These are phyloP conservation scores for Dolichallabes microphthalmus DNA, from an alignment of 2,113 vertebrate species.

Conservation along the genomic window DNA sequence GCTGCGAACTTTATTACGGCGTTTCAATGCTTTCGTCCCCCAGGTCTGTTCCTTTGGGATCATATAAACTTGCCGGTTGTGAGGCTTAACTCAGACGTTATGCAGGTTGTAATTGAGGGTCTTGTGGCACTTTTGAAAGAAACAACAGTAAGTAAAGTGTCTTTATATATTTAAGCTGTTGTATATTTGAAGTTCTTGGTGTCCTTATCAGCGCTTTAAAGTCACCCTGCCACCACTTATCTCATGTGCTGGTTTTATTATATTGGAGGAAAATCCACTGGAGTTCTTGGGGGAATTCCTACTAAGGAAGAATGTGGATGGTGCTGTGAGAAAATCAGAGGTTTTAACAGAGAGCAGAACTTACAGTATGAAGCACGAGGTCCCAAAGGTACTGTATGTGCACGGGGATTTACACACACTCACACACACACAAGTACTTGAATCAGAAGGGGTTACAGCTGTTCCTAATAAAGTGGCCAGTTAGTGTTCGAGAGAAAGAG, in stretches of 20 bases:
- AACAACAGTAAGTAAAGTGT: conserved; percentile 63
- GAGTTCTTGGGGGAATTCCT: conserved; percentile 75
- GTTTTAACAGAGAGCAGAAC: conserved; percentile 28
- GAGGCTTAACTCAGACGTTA: conserved; percentile 54
- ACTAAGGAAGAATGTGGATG: conserved; percentile 57
- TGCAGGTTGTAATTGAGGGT: conserved; percentile 67
- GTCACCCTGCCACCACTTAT: not conserved
- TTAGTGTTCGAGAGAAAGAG: not conserved
- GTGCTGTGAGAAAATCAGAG: conserved; percentile 33
- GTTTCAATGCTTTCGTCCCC: not conserved
- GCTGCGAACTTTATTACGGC: not conserved
- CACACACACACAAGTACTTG: not conserved
- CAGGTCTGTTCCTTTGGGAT: conserved; percentile 78
- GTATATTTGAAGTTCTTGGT: not conserved
- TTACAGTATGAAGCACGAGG: conserved; percentile 2
- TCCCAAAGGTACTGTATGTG: conserved; percentile 59
- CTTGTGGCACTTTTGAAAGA: conserved; percentile 67
- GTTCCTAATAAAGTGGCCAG: not conserved
- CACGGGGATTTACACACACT: no score
- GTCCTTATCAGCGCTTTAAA: not conserved
- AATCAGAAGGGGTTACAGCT: not conserved
- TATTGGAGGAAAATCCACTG: conserved; percentile 70
- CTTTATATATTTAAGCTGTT: not conserved
- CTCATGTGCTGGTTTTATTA: not conserved
- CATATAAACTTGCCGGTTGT: conserved; percentile 56